phyloP scores from a whole-genome alignment of 2,113 vertebrate species.

The Choloepus hoffmanni region DNA sequence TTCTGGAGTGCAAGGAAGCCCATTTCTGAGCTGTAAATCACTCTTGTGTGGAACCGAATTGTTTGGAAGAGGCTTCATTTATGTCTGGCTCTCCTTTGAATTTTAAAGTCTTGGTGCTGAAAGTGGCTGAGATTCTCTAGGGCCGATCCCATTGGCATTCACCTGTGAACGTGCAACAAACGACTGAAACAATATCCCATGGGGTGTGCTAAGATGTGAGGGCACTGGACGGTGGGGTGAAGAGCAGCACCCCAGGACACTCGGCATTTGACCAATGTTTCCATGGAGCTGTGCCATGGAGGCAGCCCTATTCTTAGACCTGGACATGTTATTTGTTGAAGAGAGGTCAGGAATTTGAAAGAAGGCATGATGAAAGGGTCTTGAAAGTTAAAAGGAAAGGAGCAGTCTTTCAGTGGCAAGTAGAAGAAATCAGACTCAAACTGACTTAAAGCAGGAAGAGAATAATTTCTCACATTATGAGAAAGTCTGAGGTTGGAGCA shows the following conservation, averaged over 20 bases:
- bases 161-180: not conserved
- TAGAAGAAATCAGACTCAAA: not conserved
- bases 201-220: not conserved
- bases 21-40: not conserved
- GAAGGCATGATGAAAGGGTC: not conserved
- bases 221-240: not conserved
- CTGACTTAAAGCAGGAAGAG: not conserved
- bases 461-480: not conserved
- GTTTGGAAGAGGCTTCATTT: constrained; percentile 25
- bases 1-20: not conserved
- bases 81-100: constrained; percentile 17
- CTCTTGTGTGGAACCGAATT: not conserved
- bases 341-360: not conserved
- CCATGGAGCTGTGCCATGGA: not conserved
- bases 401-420: not conserved
- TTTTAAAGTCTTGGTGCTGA: not conserved
- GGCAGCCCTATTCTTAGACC: not conserved
- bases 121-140: not conserved
- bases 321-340: not conserved
- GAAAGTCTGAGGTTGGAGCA: not conserved
- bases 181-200: not conserved
- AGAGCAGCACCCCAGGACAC: rapidly evolving
- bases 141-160: not conserved
- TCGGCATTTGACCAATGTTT: not conserved
- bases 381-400: not conserved